Evolutionary conservation across 1,140 invertebrate genomes (phyloP), one percentile per base, ranked within the genome.

Genomic region (Pomacea maculata): DNA sequence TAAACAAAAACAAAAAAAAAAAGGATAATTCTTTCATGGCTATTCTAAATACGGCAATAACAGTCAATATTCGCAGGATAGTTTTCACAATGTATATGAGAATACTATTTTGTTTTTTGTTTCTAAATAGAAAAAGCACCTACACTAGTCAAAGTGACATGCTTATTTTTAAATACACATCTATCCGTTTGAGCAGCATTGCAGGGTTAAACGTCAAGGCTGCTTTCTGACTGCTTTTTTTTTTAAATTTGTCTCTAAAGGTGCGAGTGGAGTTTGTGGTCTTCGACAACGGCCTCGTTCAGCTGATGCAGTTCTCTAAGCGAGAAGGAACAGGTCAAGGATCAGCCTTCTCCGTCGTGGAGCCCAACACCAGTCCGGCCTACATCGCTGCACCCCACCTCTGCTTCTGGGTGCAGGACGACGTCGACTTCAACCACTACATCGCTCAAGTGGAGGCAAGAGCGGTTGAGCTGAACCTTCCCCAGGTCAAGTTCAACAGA

Each of bases 401-500:
- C 10, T 78, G 77, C 52, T 54, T 78, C 64, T 78, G 77, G 77
- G 77, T 78, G 19, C 65, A 78, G 64, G 77, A 78, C 45, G 77
- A 78, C 65, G 77, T 78, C 8, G 65, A 78, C 55, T 78, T 78
- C 77, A 78, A 78, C 65, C 61, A 67, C 65, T 78, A 78, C 65
- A 68, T 78, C 68, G 19, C 64, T 29, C 65, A 78, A 29, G 34
- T 78, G 52, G 77, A 78, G 54, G 55, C 25, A 21, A 61, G 65
- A 17, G 29, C 77, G 21, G 45, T 17, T n/a, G 29, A 54, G 17
- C 77, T 78, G 19, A 65, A 65, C 9, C 52, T 78, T 2, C 5
- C 10, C 25, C 64, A 78, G 77, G 77, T 78, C 77, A 78, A 78
- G 77, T 63, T 68, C 65, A 78, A 78, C 77, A 78, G 77, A 52